Evolutionary conservation across 2,888 invertebrate species (phyloP).

Genomic region (Drosophila mayaguana): DNA sequence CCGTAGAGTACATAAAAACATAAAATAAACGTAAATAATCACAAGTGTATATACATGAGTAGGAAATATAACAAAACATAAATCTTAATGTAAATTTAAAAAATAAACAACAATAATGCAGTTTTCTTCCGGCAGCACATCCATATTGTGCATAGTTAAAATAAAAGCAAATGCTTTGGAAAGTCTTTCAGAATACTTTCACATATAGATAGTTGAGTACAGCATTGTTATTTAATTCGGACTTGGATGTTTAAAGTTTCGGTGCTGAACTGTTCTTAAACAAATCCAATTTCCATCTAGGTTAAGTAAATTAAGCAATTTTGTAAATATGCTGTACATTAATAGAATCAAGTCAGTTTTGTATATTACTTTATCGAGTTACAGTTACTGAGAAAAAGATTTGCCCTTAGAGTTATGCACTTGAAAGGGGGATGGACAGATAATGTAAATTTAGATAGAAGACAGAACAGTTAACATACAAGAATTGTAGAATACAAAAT

Average conservation of each 20-base stretch:
- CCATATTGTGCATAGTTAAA: neutral
- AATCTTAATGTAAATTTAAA: neutral
- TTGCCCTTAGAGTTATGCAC: neutral
- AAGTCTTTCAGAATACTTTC: neutral
- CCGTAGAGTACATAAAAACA: conserved; percentile 20
- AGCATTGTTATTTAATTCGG: neutral
- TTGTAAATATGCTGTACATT: neutral
- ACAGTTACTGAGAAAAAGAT: neutral
- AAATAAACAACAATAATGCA: neutral
- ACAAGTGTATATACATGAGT: conserved; percentile 22
- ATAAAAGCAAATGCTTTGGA: neutral
- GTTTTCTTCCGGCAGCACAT: neutral
- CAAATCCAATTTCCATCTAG: no score
- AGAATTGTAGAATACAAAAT: neutral
- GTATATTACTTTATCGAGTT: neutral
- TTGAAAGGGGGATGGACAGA: conserved; percentile 2
- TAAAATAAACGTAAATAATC: conserved; percentile 22
- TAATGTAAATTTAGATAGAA: conserved; percentile 1
- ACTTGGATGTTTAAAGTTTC: no score
- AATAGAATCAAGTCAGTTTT: neutral
- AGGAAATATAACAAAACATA: neutral
- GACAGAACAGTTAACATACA: conserved; percentile 8
- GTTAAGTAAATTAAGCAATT: neutral
- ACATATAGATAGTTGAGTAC: neutral
- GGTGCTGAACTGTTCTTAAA: neutral